phyloP scores from a whole-genome alignment of 2,113 vertebrate species.

The Hydropotes inermis region DNA sequence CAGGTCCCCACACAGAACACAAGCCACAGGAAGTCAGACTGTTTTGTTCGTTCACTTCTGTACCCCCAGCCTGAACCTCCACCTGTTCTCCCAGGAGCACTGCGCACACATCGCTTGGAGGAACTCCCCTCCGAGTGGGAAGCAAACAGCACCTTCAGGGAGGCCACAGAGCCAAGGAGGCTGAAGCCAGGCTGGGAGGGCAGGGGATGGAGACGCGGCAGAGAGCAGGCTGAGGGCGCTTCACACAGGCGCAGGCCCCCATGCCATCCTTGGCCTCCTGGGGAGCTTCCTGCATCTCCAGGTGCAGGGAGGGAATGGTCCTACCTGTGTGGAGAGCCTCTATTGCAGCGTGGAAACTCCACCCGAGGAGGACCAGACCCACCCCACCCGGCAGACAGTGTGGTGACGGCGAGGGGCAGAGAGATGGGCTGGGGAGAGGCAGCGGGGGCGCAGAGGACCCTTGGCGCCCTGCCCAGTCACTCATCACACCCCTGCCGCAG shows the following conservation, averaged over 20 bases:
- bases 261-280: background rate
- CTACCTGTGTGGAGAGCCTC: rapidly evolving
- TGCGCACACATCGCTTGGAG: rapidly evolving
- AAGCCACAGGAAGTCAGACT: rapidly evolving
- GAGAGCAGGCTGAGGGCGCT: rapidly evolving
- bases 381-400: rapidly evolving
- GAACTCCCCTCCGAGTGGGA: rapidly evolving
- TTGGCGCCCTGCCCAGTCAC: rapidly evolving
- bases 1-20: rapidly evolving
- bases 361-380: background rate
- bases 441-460: rapidly evolving
- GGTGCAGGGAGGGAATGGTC: rapidly evolving
- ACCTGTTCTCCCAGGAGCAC: rapidly evolving
- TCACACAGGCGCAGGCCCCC: rapidly evolving
- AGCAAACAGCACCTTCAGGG: background rate
- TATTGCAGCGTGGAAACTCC: rapidly evolving
- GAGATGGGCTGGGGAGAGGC: rapidly evolving
- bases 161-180: rapidly evolving
- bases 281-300: no score
- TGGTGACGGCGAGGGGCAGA: background rate
- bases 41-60: rapidly evolving
- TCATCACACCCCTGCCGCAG: rapidly evolving
- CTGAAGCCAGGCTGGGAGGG: background rate
- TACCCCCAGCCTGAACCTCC: rapidly evolving
- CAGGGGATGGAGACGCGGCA: rapidly evolving